phyloP scores from a whole-genome alignment of 2,113 vertebrate species.

The Epinephelus fuscoguttatus region DNA sequence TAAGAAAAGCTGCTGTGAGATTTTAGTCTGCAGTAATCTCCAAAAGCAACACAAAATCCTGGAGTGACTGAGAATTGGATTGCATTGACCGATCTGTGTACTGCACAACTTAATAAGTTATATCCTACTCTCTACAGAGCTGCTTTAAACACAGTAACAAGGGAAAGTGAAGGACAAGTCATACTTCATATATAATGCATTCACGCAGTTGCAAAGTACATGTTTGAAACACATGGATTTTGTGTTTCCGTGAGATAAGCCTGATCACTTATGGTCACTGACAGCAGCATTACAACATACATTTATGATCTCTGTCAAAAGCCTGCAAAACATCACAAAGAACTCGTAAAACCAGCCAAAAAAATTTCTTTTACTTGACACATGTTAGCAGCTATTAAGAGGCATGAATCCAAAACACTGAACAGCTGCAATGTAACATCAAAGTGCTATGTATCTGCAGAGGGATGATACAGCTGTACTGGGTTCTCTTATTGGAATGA shows the following conservation, averaged over 20 bases:
- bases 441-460: constrained; percentile 24
- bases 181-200: neutral
- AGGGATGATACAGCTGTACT: constrained; percentile 32
- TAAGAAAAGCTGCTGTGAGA: too few relatives aligned
- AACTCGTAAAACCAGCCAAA: constrained; percentile 23
- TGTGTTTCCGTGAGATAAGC: neutral
- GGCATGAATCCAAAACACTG: neutral
- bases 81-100: too few relatives aligned
- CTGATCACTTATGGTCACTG: neutral
- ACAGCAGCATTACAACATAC: constrained; percentile 25
- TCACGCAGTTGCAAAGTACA: neutral
- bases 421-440: constrained; percentile 49
- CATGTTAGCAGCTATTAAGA: constrained; percentile 23
- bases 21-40: too few relatives aligned
- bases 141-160: neutral
- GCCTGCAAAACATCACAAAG: constrained; percentile 22
- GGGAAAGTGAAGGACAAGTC: neutral
- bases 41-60: too few relatives aligned
- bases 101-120: too few relatives aligned
- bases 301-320: neutral
- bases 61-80: too few relatives aligned
- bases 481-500: constrained; percentile 3
- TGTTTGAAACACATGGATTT: neutral
- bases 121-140: too few relatives aligned
- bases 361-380: constrained; percentile 14